Evolutionary conservation across 1,140 invertebrate genomes (phyloP).

Genomic region (Diachasma alloeum): DNA sequence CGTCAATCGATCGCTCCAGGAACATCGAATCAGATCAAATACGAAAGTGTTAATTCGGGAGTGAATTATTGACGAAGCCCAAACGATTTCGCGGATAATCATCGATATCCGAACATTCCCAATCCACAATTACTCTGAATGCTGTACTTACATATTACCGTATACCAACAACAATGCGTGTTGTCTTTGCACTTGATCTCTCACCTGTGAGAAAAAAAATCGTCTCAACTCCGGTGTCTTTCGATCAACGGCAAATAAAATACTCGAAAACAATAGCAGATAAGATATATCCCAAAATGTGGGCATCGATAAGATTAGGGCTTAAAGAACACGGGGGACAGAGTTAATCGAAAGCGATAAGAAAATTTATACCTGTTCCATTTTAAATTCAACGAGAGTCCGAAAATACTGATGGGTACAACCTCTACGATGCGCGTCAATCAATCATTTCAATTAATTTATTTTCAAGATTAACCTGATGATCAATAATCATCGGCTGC

Average conservation of each 20-base stretch:
- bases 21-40: background rate
- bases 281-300: conserved; percentile 53
- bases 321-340: conserved; percentile 25
- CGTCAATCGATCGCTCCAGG: background rate
- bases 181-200: background rate
- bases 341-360: background rate
- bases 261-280: conserved; percentile 57
- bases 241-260: conserved; percentile 47
- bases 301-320: conserved; percentile 53
- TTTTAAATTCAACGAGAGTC: background rate
- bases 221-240: background rate
- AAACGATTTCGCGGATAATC: background rate
- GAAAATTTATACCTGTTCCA: background rate
- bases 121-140: background rate
- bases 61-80: background rate
- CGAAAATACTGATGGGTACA: background rate
- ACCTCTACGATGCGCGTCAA: too few species aligned
- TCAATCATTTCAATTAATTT: too few species aligned
- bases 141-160: background rate
- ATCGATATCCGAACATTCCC: background rate
- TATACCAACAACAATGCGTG: background rate
- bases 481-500: too few species aligned
- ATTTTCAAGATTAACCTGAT: too few species aligned
- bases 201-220: background rate
- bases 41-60: background rate